Base-by-base conservation (phyloP, 53 echinoderm and acorn worm species). In the Pentamera pediparva region DNA sequence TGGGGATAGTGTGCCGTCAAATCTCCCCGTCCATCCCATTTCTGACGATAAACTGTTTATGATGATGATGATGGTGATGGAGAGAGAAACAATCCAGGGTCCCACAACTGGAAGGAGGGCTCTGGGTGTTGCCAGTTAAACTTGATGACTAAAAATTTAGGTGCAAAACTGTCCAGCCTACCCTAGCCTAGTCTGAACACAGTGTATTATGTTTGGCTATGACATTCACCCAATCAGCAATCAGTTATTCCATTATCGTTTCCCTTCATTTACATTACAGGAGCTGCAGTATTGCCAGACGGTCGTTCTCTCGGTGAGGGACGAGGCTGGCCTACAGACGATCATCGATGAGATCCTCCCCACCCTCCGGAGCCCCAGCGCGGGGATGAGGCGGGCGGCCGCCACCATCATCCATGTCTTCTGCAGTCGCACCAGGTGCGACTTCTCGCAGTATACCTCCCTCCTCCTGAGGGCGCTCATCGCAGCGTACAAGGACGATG, bases 201-300 rank as follows among this genome's bases (percentile, higher is more conserved):
- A 45, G n/a, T 45, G 47, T 45, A n/a, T n/a, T 1, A 45, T n/a
- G n/a, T 45, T 45, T n/a, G n/a, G n/a, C n/a, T n/a, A n/a, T n/a
- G n/a, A n/a, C n/a, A n/a, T n/a, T n/a, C n/a, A n/a, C n/a, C n/a
- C n/a, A n/a, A n/a, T n/a, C n/a, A n/a, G n/a, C n/a, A n/a, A n/a
- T n/a, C n/a, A n/a, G n/a, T n/a, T n/a, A n/a, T n/a, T n/a, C n/a
- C n/a, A 1, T 12, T 15, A 45, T 15, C n/a, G 47, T 45, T 12
- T 45, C 47, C 47, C n/a, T 45, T n/a, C 12, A 15, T n/a, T 45
- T 45, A 15, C 22, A 10, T 56, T 9, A 35, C 80, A 98, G 98
- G 91, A 92, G 32, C 79, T 98, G 18, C 47, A 86, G 41, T 83
- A 98, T 57, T 98, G 98, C 61, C 98, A 98, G 78, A 92, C 89